A percentile compares a stretch with the other conserved stretches of the same genome.
Evolutionary conservation across 2,888 invertebrate genomes (phyloP).

Genomic region (Drosophila basisetae): DNA sequence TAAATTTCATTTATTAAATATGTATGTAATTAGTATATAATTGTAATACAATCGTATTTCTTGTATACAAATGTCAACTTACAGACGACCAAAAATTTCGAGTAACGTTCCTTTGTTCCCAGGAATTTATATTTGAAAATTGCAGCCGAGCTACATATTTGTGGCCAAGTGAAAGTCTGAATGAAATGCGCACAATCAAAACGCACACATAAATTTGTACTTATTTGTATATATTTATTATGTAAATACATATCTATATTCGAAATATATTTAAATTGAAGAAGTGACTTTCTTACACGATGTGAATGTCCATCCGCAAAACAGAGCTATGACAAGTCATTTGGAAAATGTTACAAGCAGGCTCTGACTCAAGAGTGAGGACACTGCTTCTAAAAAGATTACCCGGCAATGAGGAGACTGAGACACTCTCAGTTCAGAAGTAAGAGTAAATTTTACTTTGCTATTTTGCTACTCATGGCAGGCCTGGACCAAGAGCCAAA

Average conservation of each 20-base stretch:
- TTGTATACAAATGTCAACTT: background rate
- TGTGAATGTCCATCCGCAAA: background rate
- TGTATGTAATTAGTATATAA: slow-evolving; percentile 2
- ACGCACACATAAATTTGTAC: background rate
- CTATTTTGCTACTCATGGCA: background rate
- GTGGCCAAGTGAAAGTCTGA: background rate
- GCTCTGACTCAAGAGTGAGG: background rate
- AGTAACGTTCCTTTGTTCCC: background rate
- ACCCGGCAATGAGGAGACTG: background rate
- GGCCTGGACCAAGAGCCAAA: background rate
- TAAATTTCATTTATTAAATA: background rate
- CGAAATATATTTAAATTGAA: background rate
- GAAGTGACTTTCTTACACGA: background rate
- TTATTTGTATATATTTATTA: background rate
- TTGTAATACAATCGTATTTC: background rate
- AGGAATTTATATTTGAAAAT: slow-evolving; percentile 1
- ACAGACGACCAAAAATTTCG: background rate
- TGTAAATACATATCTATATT: background rate
- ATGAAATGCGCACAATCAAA: background rate
- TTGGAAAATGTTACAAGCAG: background rate
- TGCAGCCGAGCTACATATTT: background rate
- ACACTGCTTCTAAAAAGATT: background rate
- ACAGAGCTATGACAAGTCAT: background rate
- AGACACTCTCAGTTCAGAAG: background rate
- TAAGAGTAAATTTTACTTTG: background rate